Conservation (phyloP, 2,888 invertebrate species). For the Mesorhabditis belari region DNA sequence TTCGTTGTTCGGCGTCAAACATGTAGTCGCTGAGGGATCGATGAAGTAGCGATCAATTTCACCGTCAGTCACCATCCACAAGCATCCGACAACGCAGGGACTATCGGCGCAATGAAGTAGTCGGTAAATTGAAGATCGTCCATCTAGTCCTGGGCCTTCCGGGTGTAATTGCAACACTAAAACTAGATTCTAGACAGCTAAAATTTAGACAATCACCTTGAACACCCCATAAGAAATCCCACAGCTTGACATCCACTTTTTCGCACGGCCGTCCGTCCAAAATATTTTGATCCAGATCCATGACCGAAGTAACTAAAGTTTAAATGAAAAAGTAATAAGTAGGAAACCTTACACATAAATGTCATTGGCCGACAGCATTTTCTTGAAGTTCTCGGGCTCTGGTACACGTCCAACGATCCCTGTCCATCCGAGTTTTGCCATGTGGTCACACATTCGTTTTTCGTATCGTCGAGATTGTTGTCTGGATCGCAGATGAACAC, state of each 20-base stretch:
- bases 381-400: slow-evolving; percentile 10
- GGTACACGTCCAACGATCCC: slow-evolving; percentile 32
- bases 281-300: slow-evolving; percentile 20
- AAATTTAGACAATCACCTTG: slow-evolving; percentile 20
- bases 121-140: slow-evolving; percentile 29
- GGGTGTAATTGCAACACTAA: slow-evolving; percentile 32
- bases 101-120: slow-evolving; percentile 35
- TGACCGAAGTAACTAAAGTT: slow-evolving; percentile 34
- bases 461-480: slow-evolving; percentile 37
- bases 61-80: slow-evolving; percentile 50
- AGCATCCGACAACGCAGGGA: slow-evolving; percentile 46
- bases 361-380: slow-evolving; percentile 28
- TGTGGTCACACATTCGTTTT: slow-evolving; percentile 30
- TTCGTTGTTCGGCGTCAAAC: neutral
- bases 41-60: slow-evolving; percentile 47
- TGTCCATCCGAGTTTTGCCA: slow-evolving; percentile 31
- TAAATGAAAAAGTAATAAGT: neutral
- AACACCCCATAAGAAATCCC: slow-evolving; percentile 44
- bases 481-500: slow-evolving; percentile 47
- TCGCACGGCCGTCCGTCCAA: slow-evolving; percentile 22
- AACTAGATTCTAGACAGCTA: slow-evolving; percentile 1
- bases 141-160: slow-evolving; percentile 41
- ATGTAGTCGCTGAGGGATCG: slow-evolving; percentile 14
- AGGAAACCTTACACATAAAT: slow-evolving; percentile 32
- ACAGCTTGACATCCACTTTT: slow-evolving; percentile 38